phyloP scores from a whole-genome alignment of 2,113 vertebrate genomes.

The Nesogale talazaci region DNA sequence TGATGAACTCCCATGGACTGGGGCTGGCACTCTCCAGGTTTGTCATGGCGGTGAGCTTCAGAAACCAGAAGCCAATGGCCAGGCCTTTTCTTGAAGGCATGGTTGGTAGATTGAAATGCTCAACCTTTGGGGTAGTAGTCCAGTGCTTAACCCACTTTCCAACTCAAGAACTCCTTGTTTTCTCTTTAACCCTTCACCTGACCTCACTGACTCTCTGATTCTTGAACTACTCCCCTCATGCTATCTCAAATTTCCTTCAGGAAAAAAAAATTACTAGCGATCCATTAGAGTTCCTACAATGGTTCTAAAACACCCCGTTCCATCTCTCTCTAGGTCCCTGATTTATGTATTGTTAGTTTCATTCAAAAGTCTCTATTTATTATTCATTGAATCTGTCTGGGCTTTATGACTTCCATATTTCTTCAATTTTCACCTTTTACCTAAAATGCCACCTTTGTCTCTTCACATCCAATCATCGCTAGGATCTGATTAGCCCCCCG shows the following conservation, averaged over 20 bases:
- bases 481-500: no score
- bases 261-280: not conserved
- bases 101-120: no score
- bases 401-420: constrained; percentile 15
- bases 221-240: not conserved
- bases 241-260: not conserved
- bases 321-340: not conserved
- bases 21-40: not conserved
- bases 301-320: no score
- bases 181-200: not conserved
- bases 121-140: not conserved
- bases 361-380: not conserved
- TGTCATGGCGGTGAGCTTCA: not conserved
- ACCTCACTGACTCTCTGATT: not conserved
- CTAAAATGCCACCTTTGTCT: not conserved
- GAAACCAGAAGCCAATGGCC: not conserved
- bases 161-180: not conserved
- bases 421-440: not conserved
- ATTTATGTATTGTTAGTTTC: not conserved
- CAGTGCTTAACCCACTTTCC: not conserved
- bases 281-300: not conserved
- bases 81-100: not conserved
- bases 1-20: not conserved
- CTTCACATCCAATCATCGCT: not conserved
- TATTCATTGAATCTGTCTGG: not conserved